A percentile compares a stretch with the other conserved stretches of the same genome.
phyloP scores from a whole-genome alignment of 2,888 invertebrate genomes.

The Pristionchus entomophagus region DNA sequence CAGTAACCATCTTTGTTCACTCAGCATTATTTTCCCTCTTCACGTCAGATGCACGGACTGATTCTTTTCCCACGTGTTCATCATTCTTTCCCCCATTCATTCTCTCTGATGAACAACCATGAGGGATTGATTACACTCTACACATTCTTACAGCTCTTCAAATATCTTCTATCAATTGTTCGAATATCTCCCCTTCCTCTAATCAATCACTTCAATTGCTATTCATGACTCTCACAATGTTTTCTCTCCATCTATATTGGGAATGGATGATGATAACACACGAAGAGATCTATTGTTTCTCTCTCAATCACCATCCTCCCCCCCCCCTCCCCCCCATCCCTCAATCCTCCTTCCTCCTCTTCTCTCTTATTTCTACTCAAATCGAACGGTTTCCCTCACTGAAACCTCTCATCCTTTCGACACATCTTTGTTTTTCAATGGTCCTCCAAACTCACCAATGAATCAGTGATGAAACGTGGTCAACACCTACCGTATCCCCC shows the following conservation, averaged over 20 bases:
- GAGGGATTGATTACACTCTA: background rate
- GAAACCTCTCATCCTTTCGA: background rate
- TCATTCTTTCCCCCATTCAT: background rate
- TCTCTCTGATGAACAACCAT: too few species aligned
- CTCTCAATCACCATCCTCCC: background rate
- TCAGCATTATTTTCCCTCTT: conserved; percentile 3
- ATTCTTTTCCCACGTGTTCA: background rate
- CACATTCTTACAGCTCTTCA: background rate
- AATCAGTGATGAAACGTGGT: conserved; percentile 21
- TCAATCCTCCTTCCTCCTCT: too few species aligned
- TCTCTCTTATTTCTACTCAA: too few species aligned
- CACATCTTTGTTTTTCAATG: background rate
- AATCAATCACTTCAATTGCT: background rate
- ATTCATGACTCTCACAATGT: conserved; percentile 12
- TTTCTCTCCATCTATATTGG: background rate
- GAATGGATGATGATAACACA: background rate
- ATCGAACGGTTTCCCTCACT: too few species aligned
- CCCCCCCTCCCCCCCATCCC: background rate
- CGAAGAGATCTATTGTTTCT: background rate
- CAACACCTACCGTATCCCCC: conserved; percentile 1
- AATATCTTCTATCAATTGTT: background rate
- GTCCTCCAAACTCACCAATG: background rate
- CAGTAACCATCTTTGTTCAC: conserved; percentile 30
- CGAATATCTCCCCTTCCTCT: background rate
- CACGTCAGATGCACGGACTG: background rate